These are phyloP conservation scores for Tribolium castaneum DNA, from an alignment of 1,140 invertebrate genomes.

Conservation along the genomic window DNA sequence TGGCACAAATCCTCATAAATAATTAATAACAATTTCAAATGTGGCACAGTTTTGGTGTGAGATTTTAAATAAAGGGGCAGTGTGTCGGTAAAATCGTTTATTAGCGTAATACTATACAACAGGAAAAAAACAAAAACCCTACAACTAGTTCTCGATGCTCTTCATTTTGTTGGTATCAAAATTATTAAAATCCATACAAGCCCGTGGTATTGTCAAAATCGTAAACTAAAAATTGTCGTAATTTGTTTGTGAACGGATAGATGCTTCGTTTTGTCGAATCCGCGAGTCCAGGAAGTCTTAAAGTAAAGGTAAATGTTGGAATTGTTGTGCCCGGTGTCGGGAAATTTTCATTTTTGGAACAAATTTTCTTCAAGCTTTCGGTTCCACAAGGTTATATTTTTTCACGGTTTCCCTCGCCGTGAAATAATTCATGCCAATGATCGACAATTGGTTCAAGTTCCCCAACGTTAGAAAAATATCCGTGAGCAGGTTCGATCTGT, in stretches of 20 bases:
- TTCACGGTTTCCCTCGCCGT: slow-evolving; percentile 34
- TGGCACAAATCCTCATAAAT: not conserved
- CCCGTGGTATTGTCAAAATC: slow-evolving; percentile 15
- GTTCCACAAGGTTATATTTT: slow-evolving; percentile 46
- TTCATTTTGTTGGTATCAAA: slow-evolving; percentile 33
- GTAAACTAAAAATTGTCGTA: slow-evolving; percentile 19
- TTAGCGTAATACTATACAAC: not conserved
- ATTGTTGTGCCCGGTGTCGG: not conserved
- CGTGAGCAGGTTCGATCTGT: slow-evolving; percentile 36
- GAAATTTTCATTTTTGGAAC: slow-evolving; percentile 19
- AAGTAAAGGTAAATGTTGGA: slow-evolving; percentile 11
- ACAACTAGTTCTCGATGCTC: not conserved
- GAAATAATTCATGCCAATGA: slow-evolving; percentile 39
- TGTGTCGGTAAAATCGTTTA: not conserved
- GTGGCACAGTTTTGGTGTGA: not conserved
- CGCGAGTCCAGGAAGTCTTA: not conserved
- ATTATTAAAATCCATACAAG: slow-evolving; percentile 35
- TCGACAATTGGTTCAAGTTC: slow-evolving; percentile 45
- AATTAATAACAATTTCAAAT: not conserved
- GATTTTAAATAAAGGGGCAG: not conserved
- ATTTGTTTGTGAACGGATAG: slow-evolving; percentile 3
- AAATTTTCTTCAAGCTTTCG: slow-evolving; percentile 29
- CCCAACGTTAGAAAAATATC: slow-evolving; percentile 49
- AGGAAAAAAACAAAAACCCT: slow-evolving; percentile 27
- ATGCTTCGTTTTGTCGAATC: slow-evolving; percentile 9